phyloP scores from a whole-genome alignment of 2,888 invertebrate species.

The Cephus nigrinus region DNA sequence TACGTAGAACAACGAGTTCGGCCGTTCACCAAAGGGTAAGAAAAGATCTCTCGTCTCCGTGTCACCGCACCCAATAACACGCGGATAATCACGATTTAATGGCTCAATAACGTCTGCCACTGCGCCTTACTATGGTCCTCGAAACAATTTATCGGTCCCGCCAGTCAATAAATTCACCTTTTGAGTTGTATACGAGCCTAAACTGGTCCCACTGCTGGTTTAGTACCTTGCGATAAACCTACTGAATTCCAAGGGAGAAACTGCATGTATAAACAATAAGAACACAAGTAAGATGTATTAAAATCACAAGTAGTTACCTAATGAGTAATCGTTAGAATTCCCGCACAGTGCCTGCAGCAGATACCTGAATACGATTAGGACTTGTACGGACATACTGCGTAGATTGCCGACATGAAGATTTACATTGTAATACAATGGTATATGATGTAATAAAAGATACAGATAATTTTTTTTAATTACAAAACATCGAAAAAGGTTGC shows the following conservation, averaged over 20 bases:
- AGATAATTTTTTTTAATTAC: too few relatives aligned
- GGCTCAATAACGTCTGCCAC: constrained; percentile 59
- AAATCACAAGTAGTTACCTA: not conserved
- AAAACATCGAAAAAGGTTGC: too few relatives aligned
- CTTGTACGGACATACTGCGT: not conserved
- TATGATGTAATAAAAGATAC: not conserved
- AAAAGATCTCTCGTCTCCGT: constrained; percentile 42
- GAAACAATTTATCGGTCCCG: constrained; percentile 57
- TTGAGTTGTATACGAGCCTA: constrained; percentile 41
- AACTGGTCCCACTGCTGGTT: constrained; percentile 26
- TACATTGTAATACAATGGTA: not conserved
- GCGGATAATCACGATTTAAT: constrained; percentile 61
- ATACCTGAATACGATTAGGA: not conserved
- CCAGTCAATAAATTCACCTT: constrained; percentile 59
- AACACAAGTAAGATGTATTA: not conserved
- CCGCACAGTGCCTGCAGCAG: not conserved
- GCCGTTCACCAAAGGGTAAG: not conserved
- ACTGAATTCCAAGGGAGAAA: constrained; percentile 12
- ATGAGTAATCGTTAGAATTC: not conserved
- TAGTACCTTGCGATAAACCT: constrained; percentile 19
- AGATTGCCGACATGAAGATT: not conserved
- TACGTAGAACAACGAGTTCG: not conserved
- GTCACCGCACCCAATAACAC: constrained; percentile 57
- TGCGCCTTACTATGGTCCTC: constrained; percentile 40
- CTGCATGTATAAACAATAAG: constrained; percentile 9